Evolutionary conservation across 2,113 vertebrate genomes (phyloP), one percentile per base, ranked within the genome.

Genomic region (Dendrocopos noguchii): DNA sequence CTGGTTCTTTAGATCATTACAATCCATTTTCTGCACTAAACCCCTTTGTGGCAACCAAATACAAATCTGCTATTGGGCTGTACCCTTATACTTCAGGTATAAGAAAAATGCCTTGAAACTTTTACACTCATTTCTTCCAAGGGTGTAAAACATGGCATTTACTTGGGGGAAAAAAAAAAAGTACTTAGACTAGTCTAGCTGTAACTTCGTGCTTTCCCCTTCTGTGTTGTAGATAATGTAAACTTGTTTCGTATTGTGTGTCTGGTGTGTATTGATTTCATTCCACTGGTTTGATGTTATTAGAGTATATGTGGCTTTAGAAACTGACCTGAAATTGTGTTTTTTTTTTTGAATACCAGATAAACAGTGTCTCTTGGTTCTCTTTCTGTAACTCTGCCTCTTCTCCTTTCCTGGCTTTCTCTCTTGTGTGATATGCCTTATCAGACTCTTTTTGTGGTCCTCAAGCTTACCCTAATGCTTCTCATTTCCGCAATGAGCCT

Each of bases 361-460:
- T 91, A 64, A 82, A 64, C 10, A 39, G 56, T 86, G 6, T 94
- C 60, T 87, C 57, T 91, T 90, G 66, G 61, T 97, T 91, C 77
- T 96, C 96, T 94, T 94, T 93, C 92, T 87, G 92, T 96, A 94
- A 96, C 91, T 87, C 90, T 96, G 16, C 90, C 84, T 95, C 90
- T 85, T 94, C 88, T 96, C 95, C 93, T 94, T 90, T 76, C 80
- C 82, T 96, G 93, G 81, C 92, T 93, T 80, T 93, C 90, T 90
- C 96, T 96, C 75, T 93, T 94, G 90, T 95, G 77, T 92, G 87
- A 80, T 96, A 82, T 95, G 73, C 94, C 84, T 95, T 98, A 96
- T 98, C 97, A 99, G 98, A 98, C 97, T 98, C 98, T 97, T 98
- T 99, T 97, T 98, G 98, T 98, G 98, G 97, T 96, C 97, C 97